Evolutionary conservation across 2,888 invertebrate species (phyloP).

Genomic region (Trachelus tabidus): DNA sequence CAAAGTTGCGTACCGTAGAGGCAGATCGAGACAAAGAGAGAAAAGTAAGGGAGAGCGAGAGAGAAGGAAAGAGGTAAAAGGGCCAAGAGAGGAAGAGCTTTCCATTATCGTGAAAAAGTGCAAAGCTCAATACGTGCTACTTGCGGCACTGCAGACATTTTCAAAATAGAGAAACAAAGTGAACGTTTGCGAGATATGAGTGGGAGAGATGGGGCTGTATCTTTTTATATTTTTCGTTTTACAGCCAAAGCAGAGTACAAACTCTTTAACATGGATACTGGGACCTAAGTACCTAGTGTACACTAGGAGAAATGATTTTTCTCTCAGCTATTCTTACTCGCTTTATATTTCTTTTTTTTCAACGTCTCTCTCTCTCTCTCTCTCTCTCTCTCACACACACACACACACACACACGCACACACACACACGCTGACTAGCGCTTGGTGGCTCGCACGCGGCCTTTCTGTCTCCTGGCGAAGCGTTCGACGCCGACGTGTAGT

Average conservation of each 20-base stretch:
- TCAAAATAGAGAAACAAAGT: not conserved
- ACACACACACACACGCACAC: no score
- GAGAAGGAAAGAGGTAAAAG: not conserved
- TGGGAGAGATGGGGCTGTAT: not conserved
- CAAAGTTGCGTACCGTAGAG: not conserved
- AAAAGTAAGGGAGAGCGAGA: not conserved
- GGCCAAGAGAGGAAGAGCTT: not conserved
- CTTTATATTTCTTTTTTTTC: not conserved
- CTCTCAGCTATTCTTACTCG: not conserved
- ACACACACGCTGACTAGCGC: not conserved
- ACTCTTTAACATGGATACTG: not conserved
- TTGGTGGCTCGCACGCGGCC: not conserved
- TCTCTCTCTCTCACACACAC: no score
- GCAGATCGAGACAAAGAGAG: not conserved
- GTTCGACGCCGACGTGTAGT: conserved; percentile 28
- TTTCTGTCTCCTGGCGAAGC: not conserved
- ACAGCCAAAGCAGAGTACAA: not conserved
- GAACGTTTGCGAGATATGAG: not conserved
- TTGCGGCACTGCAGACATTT: not conserved
- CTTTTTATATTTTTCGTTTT: not conserved
- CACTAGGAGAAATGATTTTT: not conserved
- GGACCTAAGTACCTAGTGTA: not conserved
- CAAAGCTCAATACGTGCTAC: not conserved
- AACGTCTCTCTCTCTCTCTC: not conserved
- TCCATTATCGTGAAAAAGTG: not conserved